These are phyloP conservation scores for Takifugu bimaculatus DNA, from an alignment of 2,113 vertebrate species.

Conservation along the genomic window DNA sequence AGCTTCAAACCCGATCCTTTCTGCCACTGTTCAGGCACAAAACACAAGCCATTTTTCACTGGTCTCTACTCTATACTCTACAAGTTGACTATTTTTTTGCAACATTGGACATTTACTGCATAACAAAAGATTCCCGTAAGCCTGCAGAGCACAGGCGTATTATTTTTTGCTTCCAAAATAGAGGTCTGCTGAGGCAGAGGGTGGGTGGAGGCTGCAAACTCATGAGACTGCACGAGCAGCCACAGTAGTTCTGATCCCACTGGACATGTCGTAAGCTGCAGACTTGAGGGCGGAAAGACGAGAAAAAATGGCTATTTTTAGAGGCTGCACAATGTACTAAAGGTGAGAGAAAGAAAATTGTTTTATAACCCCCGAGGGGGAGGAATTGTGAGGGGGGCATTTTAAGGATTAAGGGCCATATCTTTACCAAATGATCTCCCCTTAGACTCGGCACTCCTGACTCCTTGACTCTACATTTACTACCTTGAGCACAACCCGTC, in stretches of 20 bases:
- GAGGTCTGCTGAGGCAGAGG: conserved; percentile 57
- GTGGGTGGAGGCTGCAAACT: conserved; percentile 46
- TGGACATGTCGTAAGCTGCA: conserved; percentile 25
- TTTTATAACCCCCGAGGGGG: background rate
- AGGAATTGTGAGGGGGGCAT: conserved; percentile 6
- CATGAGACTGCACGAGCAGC: conserved; percentile 38
- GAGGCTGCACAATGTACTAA: conserved; percentile 20
- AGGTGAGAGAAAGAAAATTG: conserved; percentile 25
- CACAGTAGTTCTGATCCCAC: conserved; percentile 37
- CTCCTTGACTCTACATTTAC: conserved; percentile 39
- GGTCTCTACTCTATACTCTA: no score
- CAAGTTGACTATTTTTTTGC: background rate
- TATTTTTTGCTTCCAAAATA: conserved; percentile 59
- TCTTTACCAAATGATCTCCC: no score
- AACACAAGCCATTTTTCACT: background rate
- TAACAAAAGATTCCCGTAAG: conserved; percentile 25
- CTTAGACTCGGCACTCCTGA: background rate
- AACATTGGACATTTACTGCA: conserved; percentile 30
- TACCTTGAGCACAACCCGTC: conserved; percentile 26
- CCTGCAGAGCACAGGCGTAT: conserved; percentile 38
- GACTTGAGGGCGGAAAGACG: conserved; percentile 30
- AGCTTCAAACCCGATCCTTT: conserved; percentile 51
- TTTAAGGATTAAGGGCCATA: no score
- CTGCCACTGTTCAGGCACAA: conserved; percentile 34
- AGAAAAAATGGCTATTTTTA: conserved; percentile 53